These are phyloP conservation scores for Choloepus hoffmanni DNA, from an alignment of 2,113 vertebrate genomes.

Conservation along the genomic window DNA sequence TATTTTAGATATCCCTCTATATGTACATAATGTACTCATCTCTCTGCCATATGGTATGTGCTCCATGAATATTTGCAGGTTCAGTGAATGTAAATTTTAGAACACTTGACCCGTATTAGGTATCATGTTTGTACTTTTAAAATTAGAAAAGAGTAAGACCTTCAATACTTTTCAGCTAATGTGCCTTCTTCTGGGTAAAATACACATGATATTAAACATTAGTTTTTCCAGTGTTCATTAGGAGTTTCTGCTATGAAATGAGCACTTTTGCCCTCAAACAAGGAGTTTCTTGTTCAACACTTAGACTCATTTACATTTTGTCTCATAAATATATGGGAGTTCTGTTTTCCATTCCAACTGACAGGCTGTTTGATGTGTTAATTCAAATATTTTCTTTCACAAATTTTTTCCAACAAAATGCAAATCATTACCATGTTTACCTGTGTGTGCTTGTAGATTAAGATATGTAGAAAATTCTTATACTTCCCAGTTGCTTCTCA, in stretches of 20 bases:
- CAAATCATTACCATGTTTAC: background rate
- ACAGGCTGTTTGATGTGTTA: slow-evolving; percentile 24
- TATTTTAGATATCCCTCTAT: background rate
- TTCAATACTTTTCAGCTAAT: slow-evolving; percentile 35
- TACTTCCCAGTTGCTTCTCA: background rate
- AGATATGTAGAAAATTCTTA: background rate
- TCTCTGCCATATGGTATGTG: background rate
- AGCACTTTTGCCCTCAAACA: slow-evolving; percentile 31
- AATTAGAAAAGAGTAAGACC: background rate
- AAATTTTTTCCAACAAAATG: slow-evolving; percentile 23
- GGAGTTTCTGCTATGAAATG: slow-evolving; percentile 46
- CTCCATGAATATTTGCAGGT: background rate
- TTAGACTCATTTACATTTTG: slow-evolving; percentile 13
- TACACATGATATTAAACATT: slow-evolving; percentile 18
- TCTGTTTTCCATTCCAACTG: slow-evolving; percentile 14
- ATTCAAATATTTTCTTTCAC: slow-evolving; percentile 55
- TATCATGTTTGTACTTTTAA: slow-evolving; percentile 10
- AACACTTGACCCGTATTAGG: background rate
- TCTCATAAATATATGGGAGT: background rate
- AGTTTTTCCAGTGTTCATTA: background rate
- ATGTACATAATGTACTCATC: background rate
- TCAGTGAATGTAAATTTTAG: background rate
- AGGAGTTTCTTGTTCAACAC: slow-evolving; percentile 45
- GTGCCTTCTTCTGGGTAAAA: slow-evolving; percentile 19
- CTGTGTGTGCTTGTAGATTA: background rate